Evolutionary conservation across 2,113 vertebrate genomes (phyloP).

Genomic region (Eulacestoma nigropectus): DNA sequence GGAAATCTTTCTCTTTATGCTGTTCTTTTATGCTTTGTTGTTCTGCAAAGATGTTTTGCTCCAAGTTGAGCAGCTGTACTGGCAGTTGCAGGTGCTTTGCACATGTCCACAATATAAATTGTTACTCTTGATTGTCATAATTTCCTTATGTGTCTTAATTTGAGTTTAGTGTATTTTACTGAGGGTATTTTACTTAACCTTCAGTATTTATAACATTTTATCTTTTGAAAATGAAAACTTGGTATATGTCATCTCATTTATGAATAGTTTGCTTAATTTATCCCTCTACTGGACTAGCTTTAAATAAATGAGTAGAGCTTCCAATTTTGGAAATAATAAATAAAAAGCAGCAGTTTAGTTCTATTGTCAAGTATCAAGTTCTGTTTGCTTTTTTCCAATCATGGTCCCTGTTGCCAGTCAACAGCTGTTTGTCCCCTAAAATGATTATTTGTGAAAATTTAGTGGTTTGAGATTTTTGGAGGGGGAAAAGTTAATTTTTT

Average conservation of each 20-base stretch:
- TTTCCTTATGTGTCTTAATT: neutral
- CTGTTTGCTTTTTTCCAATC: neutral
- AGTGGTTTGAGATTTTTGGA: neutral
- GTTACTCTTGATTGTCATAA: neutral
- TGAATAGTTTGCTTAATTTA: neutral
- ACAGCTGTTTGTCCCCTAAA: neutral
- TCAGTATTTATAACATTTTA: neutral
- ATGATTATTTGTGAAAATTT: neutral
- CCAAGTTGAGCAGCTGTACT: fast-evolving
- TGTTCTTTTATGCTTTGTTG: neutral
- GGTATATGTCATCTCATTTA: neutral
- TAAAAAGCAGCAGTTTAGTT: neutral
- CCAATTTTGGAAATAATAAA: neutral
- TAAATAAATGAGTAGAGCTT: neutral
- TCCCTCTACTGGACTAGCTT: neutral
- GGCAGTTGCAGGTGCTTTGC: neutral
- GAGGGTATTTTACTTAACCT: neutral
- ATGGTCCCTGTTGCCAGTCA: neutral
- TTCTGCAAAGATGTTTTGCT: neutral
- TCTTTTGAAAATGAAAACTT: neutral
- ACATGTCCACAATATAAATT: neutral
- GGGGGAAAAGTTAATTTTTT: neutral
- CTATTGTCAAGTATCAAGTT: neutral
- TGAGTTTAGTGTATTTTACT: neutral
- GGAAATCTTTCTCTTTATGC: neutral